phyloP scores from a whole-genome alignment of 2,113 vertebrate species.

The Podarcis muralis region DNA sequence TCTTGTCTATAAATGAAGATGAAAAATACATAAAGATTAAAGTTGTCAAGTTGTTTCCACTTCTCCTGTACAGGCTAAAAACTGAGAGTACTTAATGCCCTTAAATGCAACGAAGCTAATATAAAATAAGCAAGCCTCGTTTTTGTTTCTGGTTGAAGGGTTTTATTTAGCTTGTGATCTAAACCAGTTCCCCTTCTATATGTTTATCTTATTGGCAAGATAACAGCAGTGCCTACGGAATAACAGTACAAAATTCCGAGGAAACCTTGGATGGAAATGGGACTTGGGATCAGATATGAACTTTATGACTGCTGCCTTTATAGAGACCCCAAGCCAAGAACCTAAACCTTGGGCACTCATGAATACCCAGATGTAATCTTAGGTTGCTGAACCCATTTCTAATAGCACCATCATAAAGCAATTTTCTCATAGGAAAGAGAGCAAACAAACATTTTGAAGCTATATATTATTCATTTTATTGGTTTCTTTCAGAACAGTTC shows the following conservation, averaged over 20 bases:
- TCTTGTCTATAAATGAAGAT: background rate
- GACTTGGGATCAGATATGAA: slow-evolving; percentile 2
- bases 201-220: background rate
- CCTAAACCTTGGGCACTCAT: slow-evolving; percentile 14
- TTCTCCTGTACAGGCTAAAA: slow-evolving; percentile 26
- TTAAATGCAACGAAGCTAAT: background rate
- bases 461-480: background rate
- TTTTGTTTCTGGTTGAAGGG: slow-evolving; percentile 9
- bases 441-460: slow-evolving; percentile 24
- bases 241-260: background rate
- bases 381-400: slow-evolving; percentile 8
- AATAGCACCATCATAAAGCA: background rate
- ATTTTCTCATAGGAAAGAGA: slow-evolving; percentile 22
- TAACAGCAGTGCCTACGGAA: background rate
- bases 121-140: background rate
- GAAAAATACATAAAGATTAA: background rate
- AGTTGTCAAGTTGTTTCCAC: slow-evolving; percentile 1
- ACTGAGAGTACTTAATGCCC: background rate
- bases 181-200: background rate
- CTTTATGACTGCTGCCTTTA: slow-evolving; percentile 2
- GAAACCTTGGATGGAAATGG: background rate
- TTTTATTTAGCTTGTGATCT: background rate
- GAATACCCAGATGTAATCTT: background rate
- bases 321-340: slow-evolving; percentile 17
- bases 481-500: background rate